phyloP scores from a whole-genome alignment of 1,140 invertebrate species.

The Nymphalis io region DNA sequence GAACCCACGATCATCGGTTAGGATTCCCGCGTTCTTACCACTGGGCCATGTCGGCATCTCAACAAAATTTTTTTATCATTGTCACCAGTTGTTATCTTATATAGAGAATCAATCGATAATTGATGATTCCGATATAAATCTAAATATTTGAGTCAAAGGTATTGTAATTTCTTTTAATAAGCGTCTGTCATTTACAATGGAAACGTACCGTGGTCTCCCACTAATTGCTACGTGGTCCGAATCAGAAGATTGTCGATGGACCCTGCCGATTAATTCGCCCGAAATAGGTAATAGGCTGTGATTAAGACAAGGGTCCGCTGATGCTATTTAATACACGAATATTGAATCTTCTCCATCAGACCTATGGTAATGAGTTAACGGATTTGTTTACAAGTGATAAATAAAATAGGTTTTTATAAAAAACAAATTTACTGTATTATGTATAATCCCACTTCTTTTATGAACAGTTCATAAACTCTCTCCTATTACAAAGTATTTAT shows the following conservation, averaged over 20 bases:
- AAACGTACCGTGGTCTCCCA: constrained; percentile 29
- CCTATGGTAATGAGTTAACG: constrained; percentile 7
- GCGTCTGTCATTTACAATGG: constrained; percentile 19
- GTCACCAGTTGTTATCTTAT: too few species aligned
- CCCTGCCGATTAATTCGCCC: constrained; percentile 36
- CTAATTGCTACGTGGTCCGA: constrained; percentile 63
- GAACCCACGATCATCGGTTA: too few species aligned
- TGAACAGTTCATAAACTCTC: too few species aligned
- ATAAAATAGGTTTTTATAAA: not conserved
- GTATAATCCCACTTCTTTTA: too few species aligned
- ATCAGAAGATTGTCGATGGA: constrained; percentile 48
- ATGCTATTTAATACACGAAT: constrained; percentile 22
- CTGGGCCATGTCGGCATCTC: too few species aligned
- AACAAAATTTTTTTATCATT: too few species aligned
- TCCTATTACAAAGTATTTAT: too few species aligned
- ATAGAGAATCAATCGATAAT: too few species aligned
- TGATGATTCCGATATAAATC: too few species aligned
- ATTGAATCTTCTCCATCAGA: constrained; percentile 13
- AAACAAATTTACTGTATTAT: too few species aligned
- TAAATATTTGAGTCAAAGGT: too few species aligned
- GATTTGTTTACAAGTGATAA: not conserved
- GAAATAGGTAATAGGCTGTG: constrained; percentile 38
- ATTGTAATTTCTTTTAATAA: not conserved
- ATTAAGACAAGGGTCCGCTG: constrained; percentile 33
- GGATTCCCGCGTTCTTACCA: too few species aligned